Base-by-base conservation (phyloP, 2,888 invertebrate species). In the Cynaeus angustus region DNA sequence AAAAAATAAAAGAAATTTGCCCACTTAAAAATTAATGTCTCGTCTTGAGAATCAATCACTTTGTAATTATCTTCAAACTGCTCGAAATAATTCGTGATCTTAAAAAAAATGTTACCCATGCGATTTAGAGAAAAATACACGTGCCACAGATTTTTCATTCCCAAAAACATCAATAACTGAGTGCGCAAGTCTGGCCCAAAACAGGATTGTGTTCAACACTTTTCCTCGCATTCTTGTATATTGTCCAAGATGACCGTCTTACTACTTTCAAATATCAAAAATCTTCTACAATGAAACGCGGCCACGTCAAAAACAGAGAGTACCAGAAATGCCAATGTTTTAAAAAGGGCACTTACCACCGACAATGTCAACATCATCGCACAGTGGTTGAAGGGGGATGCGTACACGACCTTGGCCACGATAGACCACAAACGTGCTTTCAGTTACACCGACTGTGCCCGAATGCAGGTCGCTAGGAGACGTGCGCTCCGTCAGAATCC, bases 301-400 rank as follows among this genome's bases (percentile, higher is more conserved):
- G 4, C 46, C 13, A n/a, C 4, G 1, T 16, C 14, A 21, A 21
- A 21, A 3, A 21, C 1, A 21, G 4, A 21, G 21, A 3, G 2
- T 21, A 21, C 21, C 21, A 21, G 21, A 1, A 21, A 21, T 21
- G 21, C 4, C 21, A 21, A 21, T 21, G 21, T 21, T n/a, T 9
- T 13, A 21, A 65, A 55, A 55, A 33, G 38, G 26, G 56, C 68
- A 80, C 81, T 81, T 77, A 81, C 81, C 80, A 81, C 78, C 70
- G 79, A 76, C 75, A 81, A 75, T 67, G 80, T 80, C 69, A 81
- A 76, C 80, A 80, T 81, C 80, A 81, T 81, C 73, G 72, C 46
- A 62, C 41, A 12, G 28, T 50, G n/a, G 56, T 21, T 64, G 62
- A 45, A 46, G 64, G 66, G 66, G 66, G 66, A 56, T 61, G 58